Conservation (phyloP, 1,140 invertebrate genomes). For the Helicorthomorpha holstii region DNA sequence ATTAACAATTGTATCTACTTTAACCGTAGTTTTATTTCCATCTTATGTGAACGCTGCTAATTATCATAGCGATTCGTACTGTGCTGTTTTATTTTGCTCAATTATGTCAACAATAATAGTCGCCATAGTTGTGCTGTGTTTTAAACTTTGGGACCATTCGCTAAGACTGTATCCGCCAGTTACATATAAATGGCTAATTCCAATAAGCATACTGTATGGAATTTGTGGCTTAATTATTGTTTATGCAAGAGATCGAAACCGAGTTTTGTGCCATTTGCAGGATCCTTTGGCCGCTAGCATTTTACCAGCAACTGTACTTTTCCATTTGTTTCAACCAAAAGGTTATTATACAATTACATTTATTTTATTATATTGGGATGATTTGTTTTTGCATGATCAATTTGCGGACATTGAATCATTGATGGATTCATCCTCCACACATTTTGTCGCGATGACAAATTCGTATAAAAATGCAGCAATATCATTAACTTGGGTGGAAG, state of each 20-base stretch:
- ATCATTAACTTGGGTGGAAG: too few species aligned
- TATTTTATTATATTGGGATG: background rate
- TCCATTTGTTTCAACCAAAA: conserved; percentile 4
- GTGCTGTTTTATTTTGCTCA: background rate
- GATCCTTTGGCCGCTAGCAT: conserved; percentile 5
- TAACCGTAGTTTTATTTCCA: too few species aligned
- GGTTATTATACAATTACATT: background rate
- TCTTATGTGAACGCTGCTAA: background rate
- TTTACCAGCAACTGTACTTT: conserved; percentile 3
- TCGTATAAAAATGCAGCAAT: too few species aligned
- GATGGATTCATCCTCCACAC: background rate
- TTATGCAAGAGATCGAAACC: conserved; percentile 4
- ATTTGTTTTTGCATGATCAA: background rate
- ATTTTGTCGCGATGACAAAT: too few species aligned
- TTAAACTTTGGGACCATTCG: background rate
- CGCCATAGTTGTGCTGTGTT: background rate
- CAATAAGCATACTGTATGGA: background rate
- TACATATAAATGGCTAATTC: background rate
- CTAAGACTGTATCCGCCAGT: background rate
- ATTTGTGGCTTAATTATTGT: background rate
- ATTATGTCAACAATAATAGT: background rate
- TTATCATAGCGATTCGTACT: background rate
- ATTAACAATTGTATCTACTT: too few species aligned
- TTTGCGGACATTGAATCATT: background rate
- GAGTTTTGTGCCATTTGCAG: conserved; percentile 6